These are phyloP conservation scores for Thalpophila matura DNA, from an alignment of 2,888 invertebrate species.

Conservation along the genomic window DNA sequence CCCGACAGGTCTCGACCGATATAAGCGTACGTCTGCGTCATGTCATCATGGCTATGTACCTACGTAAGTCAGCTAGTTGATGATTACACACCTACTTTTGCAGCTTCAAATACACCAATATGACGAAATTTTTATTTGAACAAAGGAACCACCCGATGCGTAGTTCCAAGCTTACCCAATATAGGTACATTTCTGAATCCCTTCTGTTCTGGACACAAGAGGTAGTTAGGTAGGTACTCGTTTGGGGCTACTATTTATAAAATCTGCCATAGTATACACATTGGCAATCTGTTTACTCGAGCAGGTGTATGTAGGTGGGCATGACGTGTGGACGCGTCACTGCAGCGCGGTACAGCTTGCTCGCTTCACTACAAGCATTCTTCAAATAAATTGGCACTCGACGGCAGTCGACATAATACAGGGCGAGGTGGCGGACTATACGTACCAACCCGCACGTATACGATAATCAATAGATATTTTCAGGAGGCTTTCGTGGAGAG, in stretches of 20 bases:
- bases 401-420: constrained; percentile 82
- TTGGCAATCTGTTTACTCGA: constrained; percentile 70
- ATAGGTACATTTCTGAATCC: constrained; percentile 32
- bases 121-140: constrained; percentile 17
- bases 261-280: constrained; percentile 59
- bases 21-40: constrained; percentile 74
- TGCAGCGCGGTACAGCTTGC: constrained; percentile 54
- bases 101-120: constrained; percentile 31
- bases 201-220: constrained; percentile 61
- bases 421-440: constrained; percentile 83
- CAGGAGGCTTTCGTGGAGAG: constrained; percentile 89
- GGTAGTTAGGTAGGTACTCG: constrained; percentile 72
- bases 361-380: constrained; percentile 73
- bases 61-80: constrained; percentile 58
- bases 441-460: constrained; percentile 84
- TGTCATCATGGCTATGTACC: constrained; percentile 68
- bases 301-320: constrained; percentile 68
- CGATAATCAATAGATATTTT: constrained; percentile 91
- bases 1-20: constrained; percentile 79
- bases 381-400: constrained; percentile 90
- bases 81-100: constrained; percentile 44
- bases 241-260: constrained; percentile 71
- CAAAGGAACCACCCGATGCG: constrained; percentile 28
- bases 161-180: constrained; percentile 5
- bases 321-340: constrained; percentile 72